phyloP scores from a whole-genome alignment of 2,113 vertebrate genomes.

The Delphinus delphis region DNA sequence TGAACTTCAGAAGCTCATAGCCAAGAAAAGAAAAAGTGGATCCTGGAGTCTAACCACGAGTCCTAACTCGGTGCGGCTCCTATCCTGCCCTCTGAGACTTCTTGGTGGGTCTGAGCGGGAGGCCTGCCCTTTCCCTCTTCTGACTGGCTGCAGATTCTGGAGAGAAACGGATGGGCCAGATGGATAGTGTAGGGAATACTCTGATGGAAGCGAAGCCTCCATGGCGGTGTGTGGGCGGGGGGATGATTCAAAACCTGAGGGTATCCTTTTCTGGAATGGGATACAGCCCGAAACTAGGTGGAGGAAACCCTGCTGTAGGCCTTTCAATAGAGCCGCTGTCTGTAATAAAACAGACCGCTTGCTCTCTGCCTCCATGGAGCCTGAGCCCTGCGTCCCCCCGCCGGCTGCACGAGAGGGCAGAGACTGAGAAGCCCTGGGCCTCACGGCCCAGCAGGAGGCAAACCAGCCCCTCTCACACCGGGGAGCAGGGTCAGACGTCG shows the following conservation, averaged over 20 bases:
- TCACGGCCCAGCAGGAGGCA: not conserved
- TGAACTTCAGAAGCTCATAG: not conserved
- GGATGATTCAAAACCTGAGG: not conserved
- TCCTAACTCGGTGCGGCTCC: rapidly evolving
- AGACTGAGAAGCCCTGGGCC: not conserved
- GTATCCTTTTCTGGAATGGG: not conserved
- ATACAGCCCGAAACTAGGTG: not conserved
- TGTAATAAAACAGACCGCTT: not conserved
- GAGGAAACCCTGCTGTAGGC: not conserved
- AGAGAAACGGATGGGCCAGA: not conserved
- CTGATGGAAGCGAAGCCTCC: not conserved
- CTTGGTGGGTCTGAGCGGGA: not conserved
- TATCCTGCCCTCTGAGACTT: not conserved
- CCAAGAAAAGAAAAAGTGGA: not conserved
- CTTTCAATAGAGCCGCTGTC: not conserved
- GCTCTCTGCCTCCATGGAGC: not conserved
- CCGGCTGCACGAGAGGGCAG: not conserved
- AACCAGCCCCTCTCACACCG: not conserved
- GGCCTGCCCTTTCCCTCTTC: not conserved
- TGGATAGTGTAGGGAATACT: not conserved
- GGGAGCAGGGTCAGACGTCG: not conserved
- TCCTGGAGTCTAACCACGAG: not conserved
- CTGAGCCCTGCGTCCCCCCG: not conserved
- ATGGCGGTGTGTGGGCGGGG: rapidly evolving
- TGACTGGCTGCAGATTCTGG: not conserved